Evolutionary conservation across 2,113 vertebrate species (phyloP), one percentile per base, ranked within the genome.

Genomic region (Anhinga anhinga): DNA sequence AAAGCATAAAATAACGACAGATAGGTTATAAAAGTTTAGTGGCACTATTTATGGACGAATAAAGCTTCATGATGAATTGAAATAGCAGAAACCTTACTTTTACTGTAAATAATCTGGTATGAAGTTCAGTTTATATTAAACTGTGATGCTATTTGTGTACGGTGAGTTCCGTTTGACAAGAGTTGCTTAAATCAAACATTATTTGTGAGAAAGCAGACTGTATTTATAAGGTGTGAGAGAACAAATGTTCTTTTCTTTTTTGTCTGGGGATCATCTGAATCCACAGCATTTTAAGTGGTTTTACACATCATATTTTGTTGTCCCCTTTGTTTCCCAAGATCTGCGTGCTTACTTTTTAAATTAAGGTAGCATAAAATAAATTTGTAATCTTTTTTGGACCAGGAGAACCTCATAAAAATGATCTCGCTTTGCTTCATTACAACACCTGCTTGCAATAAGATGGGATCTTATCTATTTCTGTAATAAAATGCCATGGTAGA

Each of bases 401-500:
- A 94, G 88, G 83, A 95, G 62, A 89, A 76, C 47, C 87, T 95
- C 89, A 66, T 90, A 95, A 97, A 97, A 96, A 95, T 76, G 25
- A 94, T 97, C 86, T 87, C 12, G 55, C 72, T 95, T 96, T 96
- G 85, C 90, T 97, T 98, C 97, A 94, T 97, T 97, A 78, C 96
- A 97, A 77, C 95, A 98, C 96, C 97, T 98, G 97, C 95, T 97
- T 97, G 90, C 94, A 96, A 47, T 96, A 96, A 96, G 94, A 95
- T 86, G 88, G 92, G 82, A 94, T 96, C 97, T 96, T 97, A 97
- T 96, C 97, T 97, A 86, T 95, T 97, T 97, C 95, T 97, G 95
- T 97, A 97, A 97, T 98, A 98, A 98, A 98, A 97, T 96, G 79
- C 96, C 88, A 86, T 88, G 94, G 90, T 94, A 97, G 97, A 96